These are phyloP conservation scores for Sipha flava DNA, from an alignment of 1,140 invertebrate genomes.

Conservation along the genomic window DNA sequence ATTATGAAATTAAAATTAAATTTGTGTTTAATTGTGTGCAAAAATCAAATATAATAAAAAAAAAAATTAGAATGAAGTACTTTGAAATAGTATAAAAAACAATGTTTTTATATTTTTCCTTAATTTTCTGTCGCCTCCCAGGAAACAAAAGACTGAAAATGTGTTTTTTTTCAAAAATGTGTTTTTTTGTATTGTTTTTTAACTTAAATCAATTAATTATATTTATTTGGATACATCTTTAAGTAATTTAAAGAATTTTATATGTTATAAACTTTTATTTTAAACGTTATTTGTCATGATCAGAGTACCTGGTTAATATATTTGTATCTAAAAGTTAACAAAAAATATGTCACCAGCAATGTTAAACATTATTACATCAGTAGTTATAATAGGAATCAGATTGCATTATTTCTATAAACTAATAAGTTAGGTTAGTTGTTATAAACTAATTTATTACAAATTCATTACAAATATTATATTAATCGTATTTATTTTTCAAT, in stretches of 20 bases:
- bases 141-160: not conserved
- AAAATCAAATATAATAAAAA: not conserved
- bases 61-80: not conserved
- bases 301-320: too few relatives aligned
- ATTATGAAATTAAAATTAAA: not conserved
- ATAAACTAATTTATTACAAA: too few relatives aligned
- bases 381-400: too few relatives aligned
- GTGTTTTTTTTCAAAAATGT: not conserved
- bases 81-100: not conserved
- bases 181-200: not conserved
- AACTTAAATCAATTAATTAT: not conserved
- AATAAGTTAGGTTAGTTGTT: too few relatives aligned
- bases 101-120: not conserved
- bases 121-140: not conserved
- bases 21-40: conserved; percentile 11
- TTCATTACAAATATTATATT: too few relatives aligned
- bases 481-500: too few relatives aligned
- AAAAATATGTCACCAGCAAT: too few relatives aligned
- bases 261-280: not conserved
- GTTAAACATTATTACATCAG: too few relatives aligned
- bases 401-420: too few relatives aligned
- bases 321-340: too few relatives aligned
- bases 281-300: not conserved
- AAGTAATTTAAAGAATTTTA: not conserved
- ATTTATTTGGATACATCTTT: not conserved